Base-by-base conservation (phyloP, 2,888 invertebrate species). In the Lithophane socia region DNA sequence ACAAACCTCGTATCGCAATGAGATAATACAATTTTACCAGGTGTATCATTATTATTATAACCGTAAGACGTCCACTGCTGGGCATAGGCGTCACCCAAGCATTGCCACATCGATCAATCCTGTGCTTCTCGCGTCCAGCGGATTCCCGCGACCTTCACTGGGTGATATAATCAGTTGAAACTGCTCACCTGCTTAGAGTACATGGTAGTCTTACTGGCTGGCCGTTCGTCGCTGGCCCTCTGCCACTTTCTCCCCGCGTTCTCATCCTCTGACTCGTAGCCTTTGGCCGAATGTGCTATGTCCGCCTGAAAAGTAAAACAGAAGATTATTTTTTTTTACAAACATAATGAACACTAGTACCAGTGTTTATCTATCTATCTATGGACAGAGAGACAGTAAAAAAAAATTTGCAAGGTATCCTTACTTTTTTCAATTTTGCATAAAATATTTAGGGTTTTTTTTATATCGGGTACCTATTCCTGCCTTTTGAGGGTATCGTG, bases 251-350 rank as follows among this genome's bases (percentile, higher is more conserved):
- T 97, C 90, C 98, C 97, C 97, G 98, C 98, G 96, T 97, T 97
- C 94, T 98, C 98, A 97, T 98, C 98, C 96, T 98, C 98, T 83
- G 98, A 98, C 93, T 98, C 98, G 97, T 98, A 98, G 92, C 97
- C 97, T 93, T 98, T 97, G 90, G 97, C 97, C 90, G 97, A 97
- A 91, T 97, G 97, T 90, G 97, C 97, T 94, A 98, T 97, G 94
- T 98, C 98, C 91, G 98, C 97, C 98, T 98, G 95, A 75, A 64
- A 77, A 82, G 0, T 42, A 66, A 86, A 60, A 82, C 86, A 37
- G n/a, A 47, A 13, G 0, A 16, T 65, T 29, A 12, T 2, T 37
- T 69, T 16, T 16, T 9, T 54, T 42, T 4, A 42, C 4, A 44
- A 42, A 49, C 0, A 9, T 56, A 29, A 29, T 29, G 29, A 29